Evolutionary conservation across 2,797 vertebrate genomes (phyloP).

Genomic region (Pipistrellus pygmaeus): DNA sequence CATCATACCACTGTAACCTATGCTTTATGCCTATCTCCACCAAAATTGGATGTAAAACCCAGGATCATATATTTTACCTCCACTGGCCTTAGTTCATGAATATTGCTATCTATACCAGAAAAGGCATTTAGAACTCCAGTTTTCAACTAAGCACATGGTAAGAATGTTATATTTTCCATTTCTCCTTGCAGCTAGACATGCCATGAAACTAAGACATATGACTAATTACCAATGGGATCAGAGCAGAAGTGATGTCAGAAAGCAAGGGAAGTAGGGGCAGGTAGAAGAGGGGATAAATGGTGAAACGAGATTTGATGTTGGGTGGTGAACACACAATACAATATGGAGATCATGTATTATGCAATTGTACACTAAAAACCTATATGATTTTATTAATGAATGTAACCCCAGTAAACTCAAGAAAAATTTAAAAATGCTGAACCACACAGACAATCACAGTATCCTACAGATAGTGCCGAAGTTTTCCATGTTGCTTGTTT

Average conservation of each 20-base stretch:
- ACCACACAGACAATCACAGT: not conserved
- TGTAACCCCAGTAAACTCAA: not conserved
- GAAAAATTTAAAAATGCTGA: not conserved
- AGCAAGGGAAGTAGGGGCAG: not conserved
- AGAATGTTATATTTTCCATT: not conserved
- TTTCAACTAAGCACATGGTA: not conserved
- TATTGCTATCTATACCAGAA: not conserved
- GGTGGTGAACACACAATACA: not conserved
- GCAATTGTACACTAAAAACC: not conserved
- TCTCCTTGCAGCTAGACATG: not conserved
- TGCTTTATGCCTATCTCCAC: not conserved
- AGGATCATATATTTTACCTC: not conserved
- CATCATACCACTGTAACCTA: not conserved
- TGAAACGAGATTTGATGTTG: not conserved
- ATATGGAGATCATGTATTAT: not conserved
- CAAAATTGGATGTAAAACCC: not conserved
- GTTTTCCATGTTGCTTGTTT: not conserved
- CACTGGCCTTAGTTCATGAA: not conserved
- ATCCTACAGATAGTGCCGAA: not conserved
- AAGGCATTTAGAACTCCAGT: not conserved
- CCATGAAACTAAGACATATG: not conserved
- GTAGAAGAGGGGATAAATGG: not conserved
- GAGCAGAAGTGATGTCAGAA: not conserved
- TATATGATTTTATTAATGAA: not conserved
- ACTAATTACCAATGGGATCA: slow-evolving; percentile 11